Evolutionary conservation across 2,888 invertebrate species (phyloP).

Genomic region (Catocala nupta): DNA sequence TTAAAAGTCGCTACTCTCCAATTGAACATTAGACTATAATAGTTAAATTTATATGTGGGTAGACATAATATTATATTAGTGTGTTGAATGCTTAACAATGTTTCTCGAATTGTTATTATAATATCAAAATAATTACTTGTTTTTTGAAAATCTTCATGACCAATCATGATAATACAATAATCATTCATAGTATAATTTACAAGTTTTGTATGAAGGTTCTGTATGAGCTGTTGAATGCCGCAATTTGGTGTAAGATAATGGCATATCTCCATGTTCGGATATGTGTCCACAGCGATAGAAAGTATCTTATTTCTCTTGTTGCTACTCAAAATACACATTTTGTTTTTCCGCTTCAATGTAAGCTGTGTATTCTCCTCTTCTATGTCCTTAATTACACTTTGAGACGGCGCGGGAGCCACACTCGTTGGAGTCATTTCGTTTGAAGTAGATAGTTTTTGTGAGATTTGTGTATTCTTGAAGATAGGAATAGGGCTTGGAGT

Average conservation of each 20-base stretch:
- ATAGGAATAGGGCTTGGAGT: too few species aligned
- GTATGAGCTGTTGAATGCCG: neutral
- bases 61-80: conserved; percentile 1
- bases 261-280: conserved; percentile 4
- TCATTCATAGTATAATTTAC: conserved; percentile 3
- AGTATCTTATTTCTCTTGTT: conserved; percentile 11
- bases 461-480: too few species aligned
- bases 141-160: conserved; percentile 2
- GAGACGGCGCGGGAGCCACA: too few species aligned
- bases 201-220: conserved; percentile 1
- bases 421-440: too few species aligned
- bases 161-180: conserved; percentile 11
- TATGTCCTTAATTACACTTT: too few species aligned
- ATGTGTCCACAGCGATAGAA: conserved; percentile 8
- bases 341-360: neutral
- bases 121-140: conserved; percentile 4
- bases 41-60: neutral
- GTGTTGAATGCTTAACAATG: neutral
- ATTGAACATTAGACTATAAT: neutral
- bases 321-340: conserved; percentile 13
- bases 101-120: neutral
- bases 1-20: neutral
- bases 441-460: too few species aligned
- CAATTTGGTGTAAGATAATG: conserved; percentile 10
- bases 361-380: too few species aligned